Evolutionary conservation across 2,888 invertebrate species (phyloP).

Genomic region (Drosophila demipolita): DNA sequence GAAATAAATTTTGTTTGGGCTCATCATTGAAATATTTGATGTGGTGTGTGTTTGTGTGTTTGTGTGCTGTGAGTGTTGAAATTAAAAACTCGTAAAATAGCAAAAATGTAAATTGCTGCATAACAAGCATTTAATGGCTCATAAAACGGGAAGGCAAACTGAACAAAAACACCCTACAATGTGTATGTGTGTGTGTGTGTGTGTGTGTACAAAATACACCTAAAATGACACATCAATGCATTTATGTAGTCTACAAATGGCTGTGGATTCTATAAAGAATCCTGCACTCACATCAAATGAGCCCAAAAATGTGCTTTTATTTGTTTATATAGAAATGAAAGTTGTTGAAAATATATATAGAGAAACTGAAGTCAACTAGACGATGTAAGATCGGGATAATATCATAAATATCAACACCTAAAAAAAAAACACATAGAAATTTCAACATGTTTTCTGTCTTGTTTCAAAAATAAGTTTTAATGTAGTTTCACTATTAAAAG

Average conservation of each 20-base stretch:
- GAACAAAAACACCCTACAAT: slow-evolving; percentile 7
- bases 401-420: background rate
- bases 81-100: slow-evolving; percentile 77
- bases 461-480: background rate
- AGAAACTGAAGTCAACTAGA: background rate
- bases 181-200: background rate
- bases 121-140: slow-evolving; percentile 77
- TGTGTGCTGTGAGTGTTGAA: slow-evolving; percentile 58
- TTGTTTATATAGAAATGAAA: background rate
- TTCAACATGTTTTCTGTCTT: background rate
- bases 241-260: slow-evolving; percentile 4
- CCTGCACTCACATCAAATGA: slow-evolving; percentile 9
- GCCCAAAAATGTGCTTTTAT: slow-evolving; percentile 49
- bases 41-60: background rate
- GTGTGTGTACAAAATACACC: background rate
- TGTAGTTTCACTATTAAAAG: background rate
- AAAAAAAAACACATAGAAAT: background rate
- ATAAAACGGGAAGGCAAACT: slow-evolving; percentile 50
- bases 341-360: background rate
- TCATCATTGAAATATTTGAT: slow-evolving; percentile 23
- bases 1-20: slow-evolving; percentile 15
- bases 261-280: slow-evolving; percentile 21
- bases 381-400: too few species aligned
- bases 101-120: slow-evolving; percentile 71
- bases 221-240: background rate